Percentiles rank a stretch among this genome's conserved stretches.
These are phyloP conservation scores for Xiphorhynchus erythropygius DNA, from an alignment of 2,797 vertebrate genomes.

Conservation along the genomic window DNA sequence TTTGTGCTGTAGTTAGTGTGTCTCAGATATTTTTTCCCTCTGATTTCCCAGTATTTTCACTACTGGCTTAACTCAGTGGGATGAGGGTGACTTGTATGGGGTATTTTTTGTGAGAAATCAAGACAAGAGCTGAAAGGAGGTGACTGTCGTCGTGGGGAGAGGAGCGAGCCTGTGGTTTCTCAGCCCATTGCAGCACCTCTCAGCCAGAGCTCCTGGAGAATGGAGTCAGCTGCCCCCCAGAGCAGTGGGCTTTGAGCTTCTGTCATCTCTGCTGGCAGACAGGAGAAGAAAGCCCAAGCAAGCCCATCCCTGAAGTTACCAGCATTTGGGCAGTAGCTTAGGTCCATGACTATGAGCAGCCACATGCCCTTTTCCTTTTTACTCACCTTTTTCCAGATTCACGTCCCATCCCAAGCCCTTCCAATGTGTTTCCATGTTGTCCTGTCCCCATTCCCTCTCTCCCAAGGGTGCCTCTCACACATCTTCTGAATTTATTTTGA, in stretches of 20 bases:
- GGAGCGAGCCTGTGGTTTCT: background rate
- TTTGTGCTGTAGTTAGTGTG: background rate
- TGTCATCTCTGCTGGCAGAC: background rate
- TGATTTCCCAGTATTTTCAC: background rate
- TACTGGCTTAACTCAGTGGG: background rate
- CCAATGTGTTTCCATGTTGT: background rate
- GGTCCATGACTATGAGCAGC: background rate
- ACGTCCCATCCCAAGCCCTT: background rate
- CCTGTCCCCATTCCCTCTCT: background rate
- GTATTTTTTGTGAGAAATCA: background rate
- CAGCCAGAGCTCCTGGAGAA: background rate
- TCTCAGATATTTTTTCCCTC: background rate
- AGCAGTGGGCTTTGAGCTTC: background rate
- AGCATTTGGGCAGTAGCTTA: background rate
- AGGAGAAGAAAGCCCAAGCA: background rate
- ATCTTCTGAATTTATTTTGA: background rate
- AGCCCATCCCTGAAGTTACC: background rate
- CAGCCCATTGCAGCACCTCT: background rate
- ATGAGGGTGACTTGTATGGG: fast-evolving
- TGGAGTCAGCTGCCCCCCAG: background rate
- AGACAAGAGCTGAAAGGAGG: background rate
- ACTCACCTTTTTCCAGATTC: background rate
- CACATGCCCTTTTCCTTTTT: fast-evolving
- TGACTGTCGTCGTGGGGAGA: fast-evolving
- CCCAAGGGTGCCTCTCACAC: background rate